Base-by-base conservation (phyloP, 2,888 invertebrate genomes). In the Neelides folsomi region DNA sequence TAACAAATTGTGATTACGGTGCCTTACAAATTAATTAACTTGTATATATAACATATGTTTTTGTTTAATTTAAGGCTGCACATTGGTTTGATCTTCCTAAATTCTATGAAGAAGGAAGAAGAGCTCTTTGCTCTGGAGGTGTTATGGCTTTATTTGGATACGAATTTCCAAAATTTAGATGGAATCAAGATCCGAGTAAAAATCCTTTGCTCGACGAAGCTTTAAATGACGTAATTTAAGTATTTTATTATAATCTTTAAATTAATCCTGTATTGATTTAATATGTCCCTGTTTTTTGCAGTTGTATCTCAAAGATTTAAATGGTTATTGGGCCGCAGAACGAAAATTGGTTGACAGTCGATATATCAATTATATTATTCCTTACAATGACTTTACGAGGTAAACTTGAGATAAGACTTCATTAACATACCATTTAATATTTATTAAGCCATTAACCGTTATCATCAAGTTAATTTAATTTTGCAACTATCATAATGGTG, bases 331-430 rank as follows among this genome's bases (percentile, higher is more conserved):
- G 63, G 59, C 55, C 41, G 53, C 47, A 10, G 59, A 54, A 42
- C 43, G 63, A 50, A 58, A 58, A 46, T 53, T 58, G 35, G 62
- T 64, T 41, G 63, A 64, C 46, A 49, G 54, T 49, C 52, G 56
- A 49, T 64, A 62, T 45, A 53, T n/a, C n/a, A 40, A 48, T 34
- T 56, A 56, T 40, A 40, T 57, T 34, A 59, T 58, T 34, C 59
- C 61, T 9, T 61, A 59, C 45, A 34, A 45, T 37, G 58, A 59
- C 46, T 63, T 62, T 38, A 58, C 50, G 16, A 55, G 58, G 58
- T 57, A 55, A 7, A 27, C 8, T n/a, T n/a, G n/a, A n/a, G n/a
- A n/a, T n/a, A n/a, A n/a, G n/a, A 41, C 51, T 44, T 19, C 18
- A 45, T 10, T 16, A 13, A 19, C 13, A 45, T 4, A 43, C 39